Conservation (phyloP, 2,888 invertebrate species). For the Chrysodeixis includens region DNA sequence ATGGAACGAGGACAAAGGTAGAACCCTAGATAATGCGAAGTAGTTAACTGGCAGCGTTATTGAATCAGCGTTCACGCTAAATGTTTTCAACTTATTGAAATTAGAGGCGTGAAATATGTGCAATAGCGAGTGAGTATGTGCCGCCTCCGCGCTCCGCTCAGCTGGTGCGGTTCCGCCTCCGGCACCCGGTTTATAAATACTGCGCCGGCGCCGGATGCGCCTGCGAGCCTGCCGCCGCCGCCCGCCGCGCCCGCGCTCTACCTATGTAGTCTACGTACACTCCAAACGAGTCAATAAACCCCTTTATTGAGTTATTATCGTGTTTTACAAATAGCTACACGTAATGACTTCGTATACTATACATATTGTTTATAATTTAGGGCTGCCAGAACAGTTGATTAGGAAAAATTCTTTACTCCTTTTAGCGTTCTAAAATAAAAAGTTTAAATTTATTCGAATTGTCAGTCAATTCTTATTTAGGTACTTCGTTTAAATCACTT, state of each 20-base stretch:
- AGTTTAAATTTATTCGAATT: background rate
- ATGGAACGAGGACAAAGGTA: constrained; percentile 33
- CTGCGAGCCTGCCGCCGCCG: constrained; percentile 65
- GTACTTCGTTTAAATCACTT: background rate
- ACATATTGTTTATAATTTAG: constrained; percentile 52
- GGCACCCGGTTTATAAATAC: constrained; percentile 87
- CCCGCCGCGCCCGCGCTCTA: constrained; percentile 60
- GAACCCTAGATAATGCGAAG: constrained; percentile 28
- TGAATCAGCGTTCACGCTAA: constrained; percentile 59
- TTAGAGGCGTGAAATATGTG: constrained; percentile 65
- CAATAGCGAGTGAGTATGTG: constrained; percentile 59
- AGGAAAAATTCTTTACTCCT: background rate
- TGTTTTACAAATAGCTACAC: constrained; percentile 72
- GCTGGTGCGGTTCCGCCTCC: constrained; percentile 78
- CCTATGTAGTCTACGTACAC: constrained; percentile 56
- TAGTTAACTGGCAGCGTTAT: constrained; percentile 25
- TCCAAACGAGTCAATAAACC: constrained; percentile 70
- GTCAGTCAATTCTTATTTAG: background rate
- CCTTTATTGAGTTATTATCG: constrained; percentile 75
- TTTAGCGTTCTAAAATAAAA: background rate
- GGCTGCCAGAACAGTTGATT: constrained; percentile 31
- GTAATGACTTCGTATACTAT: constrained; percentile 55
- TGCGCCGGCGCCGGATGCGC: constrained; percentile 83
- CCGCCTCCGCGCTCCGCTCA: constrained; percentile 75
- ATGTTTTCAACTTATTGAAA: constrained; percentile 64